Evolutionary conservation across 2,888 invertebrate species (phyloP).

Genomic region (Blera fallax): DNA sequence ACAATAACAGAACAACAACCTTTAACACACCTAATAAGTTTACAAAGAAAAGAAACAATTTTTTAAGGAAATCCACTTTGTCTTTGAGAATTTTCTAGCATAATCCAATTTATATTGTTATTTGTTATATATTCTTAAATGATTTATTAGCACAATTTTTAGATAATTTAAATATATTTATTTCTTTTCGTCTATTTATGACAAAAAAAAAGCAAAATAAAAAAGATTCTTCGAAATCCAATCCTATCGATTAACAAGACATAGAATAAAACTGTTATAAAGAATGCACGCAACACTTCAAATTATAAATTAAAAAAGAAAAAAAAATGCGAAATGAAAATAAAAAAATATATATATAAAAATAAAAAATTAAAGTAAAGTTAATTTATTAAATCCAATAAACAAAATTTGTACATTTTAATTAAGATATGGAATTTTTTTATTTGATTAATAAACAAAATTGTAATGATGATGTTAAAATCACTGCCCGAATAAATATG

Average conservation of each 20-base stretch:
- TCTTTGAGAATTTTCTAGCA: conserved; percentile 47
- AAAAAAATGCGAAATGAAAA: conserved; percentile 30
- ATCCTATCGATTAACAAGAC: conserved; percentile 35
- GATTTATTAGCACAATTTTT: conserved; percentile 70
- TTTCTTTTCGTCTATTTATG: conserved; percentile 39
- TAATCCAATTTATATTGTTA: conserved; percentile 65
- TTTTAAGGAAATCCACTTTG: conserved; percentile 20
- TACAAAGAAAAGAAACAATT: background rate
- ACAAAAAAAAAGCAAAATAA: conserved; percentile 6
- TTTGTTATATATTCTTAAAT: conserved; percentile 67
- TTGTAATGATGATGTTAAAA: conserved; percentile 70
- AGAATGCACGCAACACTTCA: conserved; percentile 61
- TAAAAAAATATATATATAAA: conserved; percentile 3
- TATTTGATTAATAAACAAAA: conserved; percentile 71
- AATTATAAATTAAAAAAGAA: conserved; percentile 27
- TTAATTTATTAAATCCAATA: conserved; percentile 67
- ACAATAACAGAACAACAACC: conserved; percentile 18
- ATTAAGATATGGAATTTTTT: conserved; percentile 71
- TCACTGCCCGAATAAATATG: conserved; percentile 72
- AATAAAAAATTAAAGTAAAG: conserved; percentile 31
- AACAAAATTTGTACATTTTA: conserved; percentile 71
- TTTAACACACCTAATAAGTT: conserved; percentile 46
- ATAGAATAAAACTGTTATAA: conserved; percentile 33
- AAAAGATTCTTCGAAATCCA: conserved; percentile 20
- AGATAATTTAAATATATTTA: conserved; percentile 64